phyloP scores from a whole-genome alignment of 2,113 vertebrate species.

The Seriola quinqueradiata region DNA sequence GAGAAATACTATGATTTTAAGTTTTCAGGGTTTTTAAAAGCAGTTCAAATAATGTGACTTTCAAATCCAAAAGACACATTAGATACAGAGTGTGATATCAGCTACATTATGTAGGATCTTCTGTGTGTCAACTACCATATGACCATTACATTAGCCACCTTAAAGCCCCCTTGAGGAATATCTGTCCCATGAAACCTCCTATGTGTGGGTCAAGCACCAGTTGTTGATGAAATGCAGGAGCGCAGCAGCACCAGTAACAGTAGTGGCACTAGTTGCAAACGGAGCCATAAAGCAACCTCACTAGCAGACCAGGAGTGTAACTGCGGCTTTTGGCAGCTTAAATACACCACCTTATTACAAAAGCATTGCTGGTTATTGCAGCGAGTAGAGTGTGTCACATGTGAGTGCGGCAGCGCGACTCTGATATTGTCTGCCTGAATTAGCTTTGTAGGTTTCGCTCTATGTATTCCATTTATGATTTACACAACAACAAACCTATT shows the following conservation, averaged over 20 bases:
- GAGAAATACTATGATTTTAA: neutral
- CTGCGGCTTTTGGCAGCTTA: conserved; percentile 36
- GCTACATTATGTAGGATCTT: neutral
- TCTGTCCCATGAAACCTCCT: conserved; percentile 21
- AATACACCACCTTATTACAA: conserved; percentile 45
- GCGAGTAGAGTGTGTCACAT: conserved; percentile 18
- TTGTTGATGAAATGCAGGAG: conserved; percentile 46
- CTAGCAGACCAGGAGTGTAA: conserved; percentile 19
- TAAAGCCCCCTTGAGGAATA: conserved; percentile 7
- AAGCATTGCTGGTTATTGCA: conserved; percentile 25
- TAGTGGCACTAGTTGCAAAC: conserved; percentile 33
- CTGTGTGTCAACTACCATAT: conserved; percentile 5
- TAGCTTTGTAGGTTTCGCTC: conserved; percentile 19
- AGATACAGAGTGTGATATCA: neutral
- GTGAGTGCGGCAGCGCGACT: neutral
- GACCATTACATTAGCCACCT: conserved; percentile 7
- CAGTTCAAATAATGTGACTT: conserved; percentile 4
- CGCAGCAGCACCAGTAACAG: conserved; percentile 17
- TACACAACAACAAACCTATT: neutral
- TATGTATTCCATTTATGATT: conserved; percentile 12
- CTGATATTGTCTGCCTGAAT: conserved; percentile 6
- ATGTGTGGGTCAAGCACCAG: conserved; percentile 16
- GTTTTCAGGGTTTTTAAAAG: too few species aligned
- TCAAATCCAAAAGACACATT: neutral
- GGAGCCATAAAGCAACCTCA: conserved; percentile 46